Evolutionary conservation across 2,113 vertebrate species (phyloP).

Genomic region (Calyptomena viridis): DNA sequence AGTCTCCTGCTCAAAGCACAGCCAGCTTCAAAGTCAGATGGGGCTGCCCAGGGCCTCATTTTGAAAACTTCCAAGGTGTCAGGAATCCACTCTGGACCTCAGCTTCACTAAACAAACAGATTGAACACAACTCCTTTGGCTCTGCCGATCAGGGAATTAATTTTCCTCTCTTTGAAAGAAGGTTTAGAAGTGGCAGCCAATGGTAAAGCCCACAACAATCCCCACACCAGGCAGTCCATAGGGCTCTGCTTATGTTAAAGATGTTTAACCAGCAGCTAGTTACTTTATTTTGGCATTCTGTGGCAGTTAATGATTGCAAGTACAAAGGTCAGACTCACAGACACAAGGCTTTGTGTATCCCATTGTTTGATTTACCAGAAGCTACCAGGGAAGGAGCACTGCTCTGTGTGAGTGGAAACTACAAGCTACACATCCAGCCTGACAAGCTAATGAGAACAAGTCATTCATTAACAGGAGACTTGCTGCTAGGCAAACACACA

Average conservation of each 20-base stretch:
- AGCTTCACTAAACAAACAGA: neutral
- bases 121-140: neutral
- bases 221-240: neutral
- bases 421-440: slow-evolving; percentile 11
- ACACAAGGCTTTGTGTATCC: slow-evolving; percentile 9
- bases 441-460: slow-evolving; percentile 49
- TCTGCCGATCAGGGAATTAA: neutral
- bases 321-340: slow-evolving; percentile 39
- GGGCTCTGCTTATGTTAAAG: neutral
- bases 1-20: neutral
- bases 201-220: neutral
- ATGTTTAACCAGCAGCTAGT: neutral
- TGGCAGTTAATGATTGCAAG: slow-evolving; percentile 37
- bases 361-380: slow-evolving; percentile 49
- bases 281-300: neutral
- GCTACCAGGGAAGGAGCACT: neutral
- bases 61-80: neutral
- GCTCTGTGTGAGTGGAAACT: neutral
- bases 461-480: slow-evolving; percentile 64
- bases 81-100: neutral
- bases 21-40: neutral
- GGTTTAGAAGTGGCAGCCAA: neutral
- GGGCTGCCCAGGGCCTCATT: neutral
- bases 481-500: slow-evolving; percentile 61
- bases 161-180: neutral